Percentiles rank a stretch among this genome's conserved stretches.
phyloP scores from a whole-genome alignment of 2,113 vertebrate species.

The Corythornis madagascariensis region DNA sequence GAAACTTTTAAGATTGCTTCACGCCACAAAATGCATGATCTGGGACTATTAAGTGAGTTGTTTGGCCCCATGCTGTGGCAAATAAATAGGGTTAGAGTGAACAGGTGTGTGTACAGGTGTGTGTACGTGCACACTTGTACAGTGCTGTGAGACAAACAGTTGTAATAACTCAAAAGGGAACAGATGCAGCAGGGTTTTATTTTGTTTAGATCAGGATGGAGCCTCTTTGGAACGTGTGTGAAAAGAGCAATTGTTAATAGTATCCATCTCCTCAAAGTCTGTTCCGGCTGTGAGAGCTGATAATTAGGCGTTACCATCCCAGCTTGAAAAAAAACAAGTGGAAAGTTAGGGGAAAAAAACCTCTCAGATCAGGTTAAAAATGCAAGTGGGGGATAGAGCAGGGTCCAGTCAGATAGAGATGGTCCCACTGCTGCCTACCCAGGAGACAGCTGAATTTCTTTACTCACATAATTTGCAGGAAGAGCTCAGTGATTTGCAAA shows the following conservation, averaged over 20 bases:
- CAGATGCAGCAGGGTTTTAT: conserved; percentile 2
- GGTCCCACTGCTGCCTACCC: conserved; percentile 43
- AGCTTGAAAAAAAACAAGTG: neutral
- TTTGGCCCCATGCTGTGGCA: conserved; percentile 38
- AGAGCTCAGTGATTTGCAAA: conserved; percentile 72
- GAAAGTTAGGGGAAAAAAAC: neutral
- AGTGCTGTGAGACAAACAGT: neutral
- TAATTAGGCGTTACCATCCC: conserved; percentile 32
- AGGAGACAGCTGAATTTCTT: conserved; percentile 59
- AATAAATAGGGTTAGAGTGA: conserved; percentile 61
- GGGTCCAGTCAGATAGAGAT: neutral
- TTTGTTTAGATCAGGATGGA: conserved; percentile 64
- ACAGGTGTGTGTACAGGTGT: conserved; percentile 68
- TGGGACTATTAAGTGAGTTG: conserved; percentile 42
- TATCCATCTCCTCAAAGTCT: conserved; percentile 49
- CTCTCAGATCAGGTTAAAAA: neutral
- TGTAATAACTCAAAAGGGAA: neutral
- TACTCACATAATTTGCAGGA: conserved; percentile 67
- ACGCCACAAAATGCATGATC: conserved; percentile 47
- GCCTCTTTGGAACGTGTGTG: conserved; percentile 37
- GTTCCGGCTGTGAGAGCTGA: conserved; percentile 44
- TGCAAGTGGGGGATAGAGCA: neutral
- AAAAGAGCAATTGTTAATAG: conserved; percentile 66
- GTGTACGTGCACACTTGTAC: neutral
- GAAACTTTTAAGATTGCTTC: conserved; percentile 73